Percentiles rank a stretch among this genome's conserved stretches.
Conservation (phyloP, 2,113 vertebrate species). For the Pterocles orientalis region DNA sequence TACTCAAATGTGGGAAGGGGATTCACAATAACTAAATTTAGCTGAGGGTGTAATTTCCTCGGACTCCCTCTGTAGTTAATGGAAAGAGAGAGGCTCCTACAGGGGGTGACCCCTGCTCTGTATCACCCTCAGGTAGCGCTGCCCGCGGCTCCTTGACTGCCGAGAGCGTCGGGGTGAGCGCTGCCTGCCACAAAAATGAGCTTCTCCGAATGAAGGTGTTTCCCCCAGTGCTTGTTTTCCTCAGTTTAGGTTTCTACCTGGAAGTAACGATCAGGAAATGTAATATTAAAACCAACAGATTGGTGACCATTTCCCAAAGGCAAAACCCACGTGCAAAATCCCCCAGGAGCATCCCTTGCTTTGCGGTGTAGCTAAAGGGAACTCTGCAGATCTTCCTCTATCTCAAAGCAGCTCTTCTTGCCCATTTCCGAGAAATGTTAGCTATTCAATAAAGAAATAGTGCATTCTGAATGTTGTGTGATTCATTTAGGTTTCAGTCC, state of each 20-base stretch:
- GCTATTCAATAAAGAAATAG: background rate
- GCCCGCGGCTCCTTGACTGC: background rate
- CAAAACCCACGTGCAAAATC: background rate
- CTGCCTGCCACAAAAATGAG: background rate
- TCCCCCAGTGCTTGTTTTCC: background rate
- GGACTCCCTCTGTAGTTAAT: conserved; percentile 61
- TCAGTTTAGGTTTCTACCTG: background rate
- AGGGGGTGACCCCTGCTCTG: background rate
- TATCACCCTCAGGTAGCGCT: background rate
- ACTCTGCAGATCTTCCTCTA: background rate
- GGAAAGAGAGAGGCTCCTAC: conserved; percentile 26
- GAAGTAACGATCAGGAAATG: background rate
- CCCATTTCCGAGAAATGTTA: background rate
- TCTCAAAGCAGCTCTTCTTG: background rate
- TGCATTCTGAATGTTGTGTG: background rate
- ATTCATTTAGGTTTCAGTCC: background rate
- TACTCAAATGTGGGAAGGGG: conserved; percentile 54
- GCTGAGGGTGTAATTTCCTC: conserved; percentile 33
- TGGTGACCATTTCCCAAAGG: background rate
- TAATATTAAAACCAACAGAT: background rate
- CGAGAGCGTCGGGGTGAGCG: background rate
- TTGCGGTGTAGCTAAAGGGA: background rate
- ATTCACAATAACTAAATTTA: conserved; percentile 55
- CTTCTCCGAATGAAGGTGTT: background rate
- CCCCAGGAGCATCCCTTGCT: background rate